Evolutionary conservation across 1,140 invertebrate species (phyloP), one percentile per base, ranked within the genome.

Genomic region (Drosophila parvula): DNA sequence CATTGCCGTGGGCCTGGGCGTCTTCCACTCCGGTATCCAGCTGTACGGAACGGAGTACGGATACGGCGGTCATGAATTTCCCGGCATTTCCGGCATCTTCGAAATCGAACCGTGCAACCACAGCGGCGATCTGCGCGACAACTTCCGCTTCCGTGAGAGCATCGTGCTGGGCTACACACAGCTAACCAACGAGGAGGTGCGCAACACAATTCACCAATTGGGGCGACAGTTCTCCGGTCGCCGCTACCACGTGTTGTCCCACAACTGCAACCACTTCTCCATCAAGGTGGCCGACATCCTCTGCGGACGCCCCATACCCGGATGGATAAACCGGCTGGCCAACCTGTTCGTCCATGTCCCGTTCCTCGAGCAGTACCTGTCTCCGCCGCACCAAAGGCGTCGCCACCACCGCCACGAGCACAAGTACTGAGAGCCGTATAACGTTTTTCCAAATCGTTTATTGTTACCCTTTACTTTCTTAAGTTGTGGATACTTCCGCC

Each of bases 201-300:
- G 95, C 70, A 94, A 96, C 91, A 96, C 99, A 79, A 95, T 99
- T 58, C 93, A 95, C 62, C 96, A 98, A 92, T 91, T 99, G 65
- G 98, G 98, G n/a, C 97, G 98, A 91, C 97, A 99, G 90, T 99
- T 98, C 92, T 94, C 97, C 77, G 98, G 98, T 43, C 97, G 99
- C 92, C 95, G 96, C 79, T 99, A 99, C 91, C 98, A 99, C 92
- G 93, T 99, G 34, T 98, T 99, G 94, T 97, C 97, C 85, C 98
- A 99, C 93, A 99, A 99, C 92, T 99, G 98, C 92, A 99, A 99
- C 92, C 98, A 99, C 91, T 99, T 99, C 93, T 97, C 98, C 43
- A 95, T 96, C 60, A 95, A 96, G 51, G 95, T 99, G 70, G 96
- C 96, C 78, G 95, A 98, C 94, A 97, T 98, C 76, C 93, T 99